phyloP scores from a whole-genome alignment of 2,797 vertebrate genomes.

The Odontamblyopus lacepedii region DNA sequence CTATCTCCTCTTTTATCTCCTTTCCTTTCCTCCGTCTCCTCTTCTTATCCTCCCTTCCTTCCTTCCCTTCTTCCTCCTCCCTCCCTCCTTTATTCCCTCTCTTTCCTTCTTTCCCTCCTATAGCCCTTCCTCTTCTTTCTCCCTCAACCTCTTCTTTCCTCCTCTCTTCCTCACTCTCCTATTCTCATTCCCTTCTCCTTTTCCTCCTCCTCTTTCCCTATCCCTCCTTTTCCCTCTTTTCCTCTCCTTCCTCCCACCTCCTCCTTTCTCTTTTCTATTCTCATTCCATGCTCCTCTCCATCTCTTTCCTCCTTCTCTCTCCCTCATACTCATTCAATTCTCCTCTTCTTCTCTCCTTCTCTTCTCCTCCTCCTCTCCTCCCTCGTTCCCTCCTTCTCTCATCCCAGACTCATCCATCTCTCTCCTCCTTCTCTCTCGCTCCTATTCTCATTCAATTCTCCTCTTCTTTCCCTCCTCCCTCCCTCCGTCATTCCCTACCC shows the following conservation, averaged over 20 bases:
- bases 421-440: background rate
- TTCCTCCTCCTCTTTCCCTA: no score
- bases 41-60: background rate
- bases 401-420: background rate
- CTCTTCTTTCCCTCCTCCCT: background rate
- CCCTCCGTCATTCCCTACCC: background rate
- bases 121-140: background rate
- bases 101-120: background rate
- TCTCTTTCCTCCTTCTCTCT: background rate
- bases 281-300: background rate
- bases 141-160: background rate
- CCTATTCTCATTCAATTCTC: no score
- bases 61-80: background rate
- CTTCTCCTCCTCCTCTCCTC: background rate
- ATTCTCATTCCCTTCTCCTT: background rate
- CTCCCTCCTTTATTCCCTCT: background rate
- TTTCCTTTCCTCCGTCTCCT: background rate
- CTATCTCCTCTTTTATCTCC: background rate
- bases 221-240: background rate
- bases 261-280: no score
- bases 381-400: background rate
- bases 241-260: background rate
- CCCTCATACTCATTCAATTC: no score
- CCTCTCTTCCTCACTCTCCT: background rate
- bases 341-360: background rate